These are phyloP conservation scores for Muntiacus muntjak DNA, from an alignment of 2,113 vertebrate genomes.

Conservation along the genomic window DNA sequence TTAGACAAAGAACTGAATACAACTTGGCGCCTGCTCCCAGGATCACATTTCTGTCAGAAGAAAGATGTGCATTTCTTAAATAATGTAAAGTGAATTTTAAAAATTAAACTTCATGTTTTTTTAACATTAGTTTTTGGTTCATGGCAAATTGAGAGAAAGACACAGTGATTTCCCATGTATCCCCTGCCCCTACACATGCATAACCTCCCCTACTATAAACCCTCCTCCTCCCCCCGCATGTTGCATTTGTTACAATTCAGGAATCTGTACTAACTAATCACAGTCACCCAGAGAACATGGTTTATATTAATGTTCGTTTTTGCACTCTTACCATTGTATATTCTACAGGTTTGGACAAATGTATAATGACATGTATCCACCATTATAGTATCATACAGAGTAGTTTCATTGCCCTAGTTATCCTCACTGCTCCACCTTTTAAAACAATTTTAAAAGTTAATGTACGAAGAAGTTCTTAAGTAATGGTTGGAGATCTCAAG, in stretches of 20 bases:
- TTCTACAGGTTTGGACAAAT: not conserved
- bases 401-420: not conserved
- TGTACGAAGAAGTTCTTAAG: not conserved
- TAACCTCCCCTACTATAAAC: not conserved
- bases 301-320: not conserved
- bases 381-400: not conserved
- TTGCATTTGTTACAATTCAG: not conserved
- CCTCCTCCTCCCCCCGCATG: not conserved
- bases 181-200: fast-evolving
- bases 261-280: not conserved
- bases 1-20: not conserved
- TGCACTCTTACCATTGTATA: not conserved
- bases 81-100: not conserved
- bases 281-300: too few species aligned
- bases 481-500: not conserved
- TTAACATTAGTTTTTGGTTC: not conserved
- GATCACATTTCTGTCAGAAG: not conserved
- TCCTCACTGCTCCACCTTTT: not conserved
- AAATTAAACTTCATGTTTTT: not conserved
- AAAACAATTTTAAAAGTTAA: not conserved
- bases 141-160: not conserved
- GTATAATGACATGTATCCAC: not conserved
- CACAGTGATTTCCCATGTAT: not conserved
- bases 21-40: not conserved
- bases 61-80: not conserved